Evolutionary conservation across 2,888 invertebrate genomes (phyloP), one percentile per base, ranked within the genome.

Genomic region (Clepsis dumicolana): DNA sequence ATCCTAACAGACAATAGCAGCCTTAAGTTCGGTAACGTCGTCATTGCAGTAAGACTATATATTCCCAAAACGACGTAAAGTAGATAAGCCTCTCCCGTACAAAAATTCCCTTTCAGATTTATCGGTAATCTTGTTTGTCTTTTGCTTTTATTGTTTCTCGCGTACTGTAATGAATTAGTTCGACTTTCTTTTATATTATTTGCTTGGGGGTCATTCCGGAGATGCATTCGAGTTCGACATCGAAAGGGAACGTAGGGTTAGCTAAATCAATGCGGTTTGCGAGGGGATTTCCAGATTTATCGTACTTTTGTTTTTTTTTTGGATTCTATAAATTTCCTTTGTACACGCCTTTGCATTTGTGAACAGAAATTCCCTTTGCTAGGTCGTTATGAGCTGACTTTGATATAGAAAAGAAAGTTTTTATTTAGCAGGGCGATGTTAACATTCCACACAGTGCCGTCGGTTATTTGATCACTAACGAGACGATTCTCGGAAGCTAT

Each of bases 101-200:
- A 89, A 89, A 88, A 89, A 90, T 84, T 88, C 84, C 84, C 87
- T 87, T 86, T 86, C 80, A 85, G 89, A 87, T 90, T 89, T 87
- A 87, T 85, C 80, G 81, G 87, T 89, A 88, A 90, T 89, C 88
- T 86, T 81, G 80, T 86, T 87, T 87, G 84, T 86, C 83, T 86
- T 86, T 71, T 84, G 84, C 82, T 87, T 89, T 88, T 88, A 89
- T 90, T 91, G 87, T 90, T 88, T 87, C 81, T 84, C 77, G 82
- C 78, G 77, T 80, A 82, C 85, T 82, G 85, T 88, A 86, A 89
- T 88, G 89, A 90, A 89, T 89, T 88, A 87, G 86, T 77, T 79
- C 73, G 75, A 83, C 82, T 86, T 86, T 80, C 82, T 80, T 83
- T 82, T 80, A 77, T 82, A 80, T 84, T 88, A 87, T 88, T 89